Base-by-base conservation (phyloP, 1,140 invertebrate species). In the Drosophila watanabei region DNA sequence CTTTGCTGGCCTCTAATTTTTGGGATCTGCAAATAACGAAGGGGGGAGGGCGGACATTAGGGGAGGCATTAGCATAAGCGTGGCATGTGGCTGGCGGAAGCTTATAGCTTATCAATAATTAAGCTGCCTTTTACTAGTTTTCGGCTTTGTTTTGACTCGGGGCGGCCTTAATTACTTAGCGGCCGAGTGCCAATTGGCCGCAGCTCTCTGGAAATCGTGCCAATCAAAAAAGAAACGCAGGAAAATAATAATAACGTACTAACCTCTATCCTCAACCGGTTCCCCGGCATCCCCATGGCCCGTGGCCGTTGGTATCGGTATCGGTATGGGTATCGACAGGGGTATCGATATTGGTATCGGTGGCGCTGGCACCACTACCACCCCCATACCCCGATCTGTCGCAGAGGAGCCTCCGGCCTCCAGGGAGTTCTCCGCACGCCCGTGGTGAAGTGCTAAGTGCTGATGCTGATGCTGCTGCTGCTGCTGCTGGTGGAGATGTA, bases 181-280 rank as follows among this genome's bases (percentile, higher is more conserved):
- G 24, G 9, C 10, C 45, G 68, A 32, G 56, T 61, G 71, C 56
- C 54, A 75, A 75, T 65, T 48, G 60, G 48, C 30, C 77, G 59
- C 48, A 79, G 64, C 60, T 90, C 75, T 81, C 56, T 65, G 62
- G 28, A 79, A 89, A 77, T 82, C 63, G 86, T 89, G 85, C 61
- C 79, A 82, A 80, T 86, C 66, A 66, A 80, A 58, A 58, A 82
- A 59, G 51, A 61, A 51, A 70, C 30, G 39, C 20, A 54, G 11
- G 24, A 54, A 69, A 71, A 72, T 72, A 56, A 84, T 72, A 56
- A 82, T 45, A 48, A 51, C 56, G 60, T 90, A 90, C 86, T 87
- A 86, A 90, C 86, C 86, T 90, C 87, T 82, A 87, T 89, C 86
- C 48, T 90, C 86, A 75, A 90, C 86, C 72, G 82, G 86, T 90